Evolutionary conservation across 2,888 invertebrate species (phyloP).

Genomic region (Branchipolynoe longqiensis): DNA sequence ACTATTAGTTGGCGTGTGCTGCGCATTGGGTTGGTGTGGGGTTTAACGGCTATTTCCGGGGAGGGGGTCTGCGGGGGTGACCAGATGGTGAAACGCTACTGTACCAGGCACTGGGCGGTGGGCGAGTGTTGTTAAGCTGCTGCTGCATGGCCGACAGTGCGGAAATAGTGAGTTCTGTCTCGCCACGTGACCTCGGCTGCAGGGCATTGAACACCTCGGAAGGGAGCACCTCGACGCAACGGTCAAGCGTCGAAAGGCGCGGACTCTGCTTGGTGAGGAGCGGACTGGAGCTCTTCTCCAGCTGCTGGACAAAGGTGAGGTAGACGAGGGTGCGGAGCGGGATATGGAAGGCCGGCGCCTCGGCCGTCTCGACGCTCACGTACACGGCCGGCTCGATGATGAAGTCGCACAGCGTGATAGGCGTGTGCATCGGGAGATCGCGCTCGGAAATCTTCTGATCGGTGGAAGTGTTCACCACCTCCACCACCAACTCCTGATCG

Average conservation of each 20-base stretch:
- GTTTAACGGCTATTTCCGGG: slow-evolving; percentile 1
- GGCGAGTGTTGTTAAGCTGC: slow-evolving; percentile 40
- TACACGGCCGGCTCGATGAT: slow-evolving; percentile 68
- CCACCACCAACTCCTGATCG: slow-evolving; percentile 65
- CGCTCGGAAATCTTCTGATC: slow-evolving; percentile 63
- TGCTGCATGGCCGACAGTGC: slow-evolving; percentile 55
- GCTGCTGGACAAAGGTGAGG: slow-evolving; percentile 62
- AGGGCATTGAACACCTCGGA: slow-evolving; percentile 64
- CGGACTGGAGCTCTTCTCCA: slow-evolving; percentile 66
- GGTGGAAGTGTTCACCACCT: slow-evolving; percentile 59
- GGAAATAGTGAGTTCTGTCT: slow-evolving; percentile 33
- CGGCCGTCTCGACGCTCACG: slow-evolving; percentile 64
- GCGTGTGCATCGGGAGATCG: slow-evolving; percentile 63
- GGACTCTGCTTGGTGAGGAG: slow-evolving; percentile 66
- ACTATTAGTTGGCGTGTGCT: too few species aligned
- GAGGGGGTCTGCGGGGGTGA: not conserved
- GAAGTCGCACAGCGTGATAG: slow-evolving; percentile 64
- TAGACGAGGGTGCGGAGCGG: slow-evolving; percentile 67
- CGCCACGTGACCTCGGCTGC: slow-evolving; percentile 52
- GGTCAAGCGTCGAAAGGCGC: slow-evolving; percentile 68
- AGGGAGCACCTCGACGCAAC: slow-evolving; percentile 67
- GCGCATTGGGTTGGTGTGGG: not conserved
- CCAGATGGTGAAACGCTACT: slow-evolving; percentile 23
- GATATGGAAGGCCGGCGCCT: slow-evolving; percentile 69
- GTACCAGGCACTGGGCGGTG: slow-evolving; percentile 44